Evolutionary conservation across 1,140 invertebrate species (phyloP).

Genomic region (Pantala flavescens): DNA sequence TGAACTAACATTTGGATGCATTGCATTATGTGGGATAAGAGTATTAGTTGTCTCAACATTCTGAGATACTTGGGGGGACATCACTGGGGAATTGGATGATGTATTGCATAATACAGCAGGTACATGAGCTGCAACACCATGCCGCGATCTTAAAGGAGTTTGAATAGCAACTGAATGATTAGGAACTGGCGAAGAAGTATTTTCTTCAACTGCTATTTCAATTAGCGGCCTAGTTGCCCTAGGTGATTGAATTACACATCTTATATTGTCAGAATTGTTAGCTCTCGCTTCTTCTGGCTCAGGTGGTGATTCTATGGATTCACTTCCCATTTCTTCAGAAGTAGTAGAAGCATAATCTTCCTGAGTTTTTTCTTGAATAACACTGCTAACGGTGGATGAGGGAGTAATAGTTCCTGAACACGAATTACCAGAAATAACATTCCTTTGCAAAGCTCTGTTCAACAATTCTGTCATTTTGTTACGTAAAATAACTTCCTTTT

Average conservation of each 20-base stretch:
- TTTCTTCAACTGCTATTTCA: slow-evolving; percentile 6
- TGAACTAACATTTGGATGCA: slow-evolving; percentile 40
- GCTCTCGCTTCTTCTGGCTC: background rate
- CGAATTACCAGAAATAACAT: background rate
- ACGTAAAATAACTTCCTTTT: background rate
- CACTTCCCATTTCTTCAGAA: background rate
- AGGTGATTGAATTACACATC: background rate
- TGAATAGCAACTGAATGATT: background rate
- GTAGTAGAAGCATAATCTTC: background rate
- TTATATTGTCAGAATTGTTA: background rate
- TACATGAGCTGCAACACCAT: slow-evolving; percentile 14
- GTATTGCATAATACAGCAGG: slow-evolving; percentile 19
- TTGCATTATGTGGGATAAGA: slow-evolving; percentile 25
- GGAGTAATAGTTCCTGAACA: background rate
- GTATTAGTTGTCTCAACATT: slow-evolving; percentile 22
- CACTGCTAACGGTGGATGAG: background rate
- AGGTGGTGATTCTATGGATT: background rate
- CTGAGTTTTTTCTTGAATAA: background rate
- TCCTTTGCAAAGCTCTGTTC: background rate
- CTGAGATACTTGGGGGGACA: slow-evolving; percentile 1
- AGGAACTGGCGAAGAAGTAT: background rate
- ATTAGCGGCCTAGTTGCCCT: background rate
- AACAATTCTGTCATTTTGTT: background rate
- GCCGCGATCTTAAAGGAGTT: background rate
- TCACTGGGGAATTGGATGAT: slow-evolving; percentile 15